Conservation (phyloP, 2,797 vertebrate genomes). For the Dendrocincla fuliginosa region DNA sequence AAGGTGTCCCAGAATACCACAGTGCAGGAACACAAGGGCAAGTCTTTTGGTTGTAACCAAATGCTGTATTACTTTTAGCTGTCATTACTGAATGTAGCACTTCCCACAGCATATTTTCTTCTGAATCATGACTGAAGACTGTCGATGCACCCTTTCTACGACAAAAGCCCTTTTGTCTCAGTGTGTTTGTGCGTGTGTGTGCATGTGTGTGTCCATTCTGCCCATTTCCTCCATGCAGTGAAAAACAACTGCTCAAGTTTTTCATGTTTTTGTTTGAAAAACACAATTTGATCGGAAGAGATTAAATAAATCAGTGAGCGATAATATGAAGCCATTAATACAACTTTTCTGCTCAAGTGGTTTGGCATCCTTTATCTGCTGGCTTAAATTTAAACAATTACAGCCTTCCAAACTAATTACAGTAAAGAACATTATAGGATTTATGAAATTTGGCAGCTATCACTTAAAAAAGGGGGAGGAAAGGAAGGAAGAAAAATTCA, state of each 20-base stretch:
- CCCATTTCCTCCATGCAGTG: slow-evolving; percentile 29
- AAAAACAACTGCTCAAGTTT: slow-evolving; percentile 45
- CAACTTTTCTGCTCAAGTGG: slow-evolving; percentile 75
- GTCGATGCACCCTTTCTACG: slow-evolving; percentile 4
- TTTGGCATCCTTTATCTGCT: slow-evolving; percentile 74
- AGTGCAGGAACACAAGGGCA: not conserved
- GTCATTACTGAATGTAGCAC: not conserved
- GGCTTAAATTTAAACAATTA: slow-evolving; percentile 77
- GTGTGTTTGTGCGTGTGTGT: not conserved
- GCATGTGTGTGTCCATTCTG: not conserved
- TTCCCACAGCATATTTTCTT: slow-evolving; percentile 26
- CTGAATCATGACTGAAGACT: slow-evolving; percentile 43
- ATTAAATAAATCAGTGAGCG: slow-evolving; percentile 76
- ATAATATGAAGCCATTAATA: slow-evolving; percentile 73
- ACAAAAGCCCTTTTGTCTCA: slow-evolving; percentile 54
- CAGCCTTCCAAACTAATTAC: slow-evolving; percentile 77
- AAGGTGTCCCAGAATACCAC: not conserved
- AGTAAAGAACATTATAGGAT: slow-evolving; percentile 64
- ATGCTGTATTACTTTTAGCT: not conserved
- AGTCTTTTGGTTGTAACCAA: not conserved
- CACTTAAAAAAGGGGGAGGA: slow-evolving; percentile 49
- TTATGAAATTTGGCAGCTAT: slow-evolving; percentile 75
- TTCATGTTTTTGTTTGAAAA: slow-evolving; percentile 46
- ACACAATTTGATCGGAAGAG: slow-evolving; percentile 71
- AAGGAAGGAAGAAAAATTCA: slow-evolving; percentile 70